Evolutionary conservation across 2,888 invertebrate genomes (phyloP), one percentile per base, ranked within the genome.

Genomic region (Cantharis nigra): DNA sequence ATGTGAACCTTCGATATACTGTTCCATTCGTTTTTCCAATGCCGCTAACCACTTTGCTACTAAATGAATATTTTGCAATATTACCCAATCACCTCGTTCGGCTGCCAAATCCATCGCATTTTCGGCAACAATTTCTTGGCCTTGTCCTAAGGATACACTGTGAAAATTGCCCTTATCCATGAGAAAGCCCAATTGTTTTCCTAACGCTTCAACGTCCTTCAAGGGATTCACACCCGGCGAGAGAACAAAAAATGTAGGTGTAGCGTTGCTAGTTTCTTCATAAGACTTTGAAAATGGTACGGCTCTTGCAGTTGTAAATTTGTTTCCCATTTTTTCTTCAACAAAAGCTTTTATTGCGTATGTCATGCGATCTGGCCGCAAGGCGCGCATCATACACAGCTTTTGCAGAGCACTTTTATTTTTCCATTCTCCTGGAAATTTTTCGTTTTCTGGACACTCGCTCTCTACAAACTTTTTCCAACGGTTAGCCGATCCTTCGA

Each of bases 371-470:
- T 98, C 98, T 0, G 97, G 95, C 69, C 98, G 90, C 72, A 98
- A 90, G 18, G 97, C 96, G 76, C 98, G 90, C 94, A 98, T 95
- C 87, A 98, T 98, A 85, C 98, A 98, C 5, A 98, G 90, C 80
- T 94, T 92, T 86, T 98, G 97, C 69, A 98, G 88, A 0, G 95
- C 90, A 0, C 93, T 91, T 87, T 97, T 98, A 84, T 94, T 95
- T 87, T 98, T 98, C 98, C 98, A 98, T 85, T 98, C 98, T 77
- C 97, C 97, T 0, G 98, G 98, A 82, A 98, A 92, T 87, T 96
- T 97, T 87, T 98, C 98, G 84, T 94, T 94, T 88, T 98, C 98
- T 0, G 98, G 98, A 78, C 94, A 94, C 86, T 98, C 98, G 18
- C 96, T 95, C 83, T 98, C 97, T 0, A 96, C 94, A 84, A 97